phyloP scores from a whole-genome alignment of 1,140 invertebrate species.

The Propsilocerus akamusi region DNA sequence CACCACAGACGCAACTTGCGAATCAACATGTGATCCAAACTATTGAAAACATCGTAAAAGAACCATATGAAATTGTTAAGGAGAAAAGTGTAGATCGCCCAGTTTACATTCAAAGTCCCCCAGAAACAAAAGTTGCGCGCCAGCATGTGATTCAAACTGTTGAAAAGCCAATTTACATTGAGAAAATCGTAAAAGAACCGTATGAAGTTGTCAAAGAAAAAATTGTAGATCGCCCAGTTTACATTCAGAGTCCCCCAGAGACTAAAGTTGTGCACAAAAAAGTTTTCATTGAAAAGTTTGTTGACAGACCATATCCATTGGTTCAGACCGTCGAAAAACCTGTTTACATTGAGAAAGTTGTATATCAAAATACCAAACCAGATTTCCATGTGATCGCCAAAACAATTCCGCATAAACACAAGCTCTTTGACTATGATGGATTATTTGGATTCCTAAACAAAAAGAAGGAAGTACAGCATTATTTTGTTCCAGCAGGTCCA shows the following conservation, averaged over 20 bases:
- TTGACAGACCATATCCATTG: slow-evolving; percentile 30
- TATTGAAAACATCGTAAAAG: neutral
- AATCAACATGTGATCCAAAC: slow-evolving; percentile 1
- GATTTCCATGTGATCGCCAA: neutral
- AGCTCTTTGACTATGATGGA: neutral
- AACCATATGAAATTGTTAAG: slow-evolving; percentile 1
- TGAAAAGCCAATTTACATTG: slow-evolving; percentile 4
- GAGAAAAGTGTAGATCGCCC: neutral
- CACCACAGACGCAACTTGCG: neutral
- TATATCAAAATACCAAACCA: slow-evolving; percentile 17
- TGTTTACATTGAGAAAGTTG: slow-evolving; percentile 27
- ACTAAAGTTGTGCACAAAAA: slow-evolving; percentile 5
- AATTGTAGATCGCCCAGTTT: slow-evolving; percentile 1
- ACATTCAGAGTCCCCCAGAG: neutral
- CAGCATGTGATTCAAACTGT: slow-evolving; percentile 2
- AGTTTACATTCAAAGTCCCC: neutral
- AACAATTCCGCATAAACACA: neutral
- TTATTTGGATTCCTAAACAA: neutral
- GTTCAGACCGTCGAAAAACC: slow-evolving; percentile 29
- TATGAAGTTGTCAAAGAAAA: slow-evolving; percentile 1
- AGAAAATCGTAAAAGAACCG: slow-evolving; percentile 3
- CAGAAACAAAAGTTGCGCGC: neutral
- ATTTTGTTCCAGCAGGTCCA: neutral
- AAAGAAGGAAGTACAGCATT: neutral
- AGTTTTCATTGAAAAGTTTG: slow-evolving; percentile 13